phyloP scores from a whole-genome alignment of 2,888 invertebrate species.

The Ischnus inquisitorius region DNA sequence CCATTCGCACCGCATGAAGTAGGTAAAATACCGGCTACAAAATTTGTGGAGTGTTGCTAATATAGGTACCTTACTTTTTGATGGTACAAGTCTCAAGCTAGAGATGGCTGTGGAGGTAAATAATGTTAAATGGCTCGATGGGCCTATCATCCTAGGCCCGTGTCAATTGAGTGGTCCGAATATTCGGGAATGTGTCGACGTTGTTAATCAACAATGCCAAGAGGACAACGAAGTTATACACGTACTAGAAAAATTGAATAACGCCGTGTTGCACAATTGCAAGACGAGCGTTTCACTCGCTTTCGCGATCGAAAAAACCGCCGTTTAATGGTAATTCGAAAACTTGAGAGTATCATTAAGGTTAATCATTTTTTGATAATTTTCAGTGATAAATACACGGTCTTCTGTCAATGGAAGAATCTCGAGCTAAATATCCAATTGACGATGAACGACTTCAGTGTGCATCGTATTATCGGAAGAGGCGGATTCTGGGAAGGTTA shows the following conservation, averaged over 20 bases:
- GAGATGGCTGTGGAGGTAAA: too few species aligned
- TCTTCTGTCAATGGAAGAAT: conserved; percentile 99
- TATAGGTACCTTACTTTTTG: too few species aligned
- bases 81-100: too few species aligned
- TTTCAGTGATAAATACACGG: conserved; percentile 98
- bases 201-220: conserved; percentile 87
- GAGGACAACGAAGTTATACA: conserved; percentile 87
- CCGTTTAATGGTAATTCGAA: too few species aligned
- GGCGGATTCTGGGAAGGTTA: conserved; percentile 99
- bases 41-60: too few species aligned
- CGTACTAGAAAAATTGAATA: conserved; percentile 88
- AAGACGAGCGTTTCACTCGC: conserved; percentile 88
- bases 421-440: conserved; percentile 99
- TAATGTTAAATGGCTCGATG: too few species aligned
- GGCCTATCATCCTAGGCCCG: too few species aligned
- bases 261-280: conserved; percentile 87
- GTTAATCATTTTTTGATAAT: conserved; percentile 53
- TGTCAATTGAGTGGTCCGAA: conserved; percentile 81
- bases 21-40: too few species aligned
- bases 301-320: conserved; percentile 87
- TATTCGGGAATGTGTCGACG: conserved; percentile 89
- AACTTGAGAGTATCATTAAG: too few species aligned
- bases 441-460: conserved; percentile 99
- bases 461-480: conserved; percentile 99
- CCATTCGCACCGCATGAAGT: too few species aligned